phyloP scores from a whole-genome alignment of 35 echinoderm and acorn worm genomes.

The Diadema setosum region DNA sequence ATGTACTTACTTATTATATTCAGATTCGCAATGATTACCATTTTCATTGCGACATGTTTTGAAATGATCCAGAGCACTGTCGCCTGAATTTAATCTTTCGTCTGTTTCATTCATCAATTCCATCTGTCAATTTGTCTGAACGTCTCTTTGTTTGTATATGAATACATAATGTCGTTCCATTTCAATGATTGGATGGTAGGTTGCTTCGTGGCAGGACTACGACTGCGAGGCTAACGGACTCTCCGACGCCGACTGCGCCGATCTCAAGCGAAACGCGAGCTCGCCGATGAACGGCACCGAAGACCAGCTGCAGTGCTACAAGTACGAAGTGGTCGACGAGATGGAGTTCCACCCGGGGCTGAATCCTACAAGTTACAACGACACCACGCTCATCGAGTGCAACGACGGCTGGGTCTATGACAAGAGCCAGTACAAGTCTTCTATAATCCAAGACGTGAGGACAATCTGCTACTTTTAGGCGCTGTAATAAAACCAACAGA shows the following conservation, averaged over 20 bases:
- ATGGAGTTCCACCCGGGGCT: not conserved
- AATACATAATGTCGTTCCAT: no score
- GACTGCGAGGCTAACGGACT: not conserved
- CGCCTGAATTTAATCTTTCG: no score
- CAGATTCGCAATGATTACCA: no score
- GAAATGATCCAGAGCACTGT: no score
- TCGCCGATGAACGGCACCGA: not conserved
- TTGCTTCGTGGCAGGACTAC: not conserved
- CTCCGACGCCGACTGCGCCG: not conserved
- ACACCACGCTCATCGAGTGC: not conserved
- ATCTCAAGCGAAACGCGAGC: not conserved
- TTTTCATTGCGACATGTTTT: no score
- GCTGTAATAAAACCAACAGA: no score
- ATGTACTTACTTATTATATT: no score
- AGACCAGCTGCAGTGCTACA: not conserved
- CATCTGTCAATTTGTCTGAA: no score
- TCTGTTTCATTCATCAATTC: no score
- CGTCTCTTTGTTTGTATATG: no score
- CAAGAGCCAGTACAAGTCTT: conserved; percentile 37
- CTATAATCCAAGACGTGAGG: conserved; percentile 33
- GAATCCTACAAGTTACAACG: not conserved
- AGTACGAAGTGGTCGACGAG: not conserved
- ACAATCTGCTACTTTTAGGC: no score
- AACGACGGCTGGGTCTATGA: conserved; percentile 43
- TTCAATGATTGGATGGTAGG: not conserved